Percentiles rank a stretch among this genome's conserved stretches.
These are phyloP conservation scores for Aselliscus stoliczkanus DNA, from an alignment of 2,797 vertebrate species.

Conservation along the genomic window DNA sequence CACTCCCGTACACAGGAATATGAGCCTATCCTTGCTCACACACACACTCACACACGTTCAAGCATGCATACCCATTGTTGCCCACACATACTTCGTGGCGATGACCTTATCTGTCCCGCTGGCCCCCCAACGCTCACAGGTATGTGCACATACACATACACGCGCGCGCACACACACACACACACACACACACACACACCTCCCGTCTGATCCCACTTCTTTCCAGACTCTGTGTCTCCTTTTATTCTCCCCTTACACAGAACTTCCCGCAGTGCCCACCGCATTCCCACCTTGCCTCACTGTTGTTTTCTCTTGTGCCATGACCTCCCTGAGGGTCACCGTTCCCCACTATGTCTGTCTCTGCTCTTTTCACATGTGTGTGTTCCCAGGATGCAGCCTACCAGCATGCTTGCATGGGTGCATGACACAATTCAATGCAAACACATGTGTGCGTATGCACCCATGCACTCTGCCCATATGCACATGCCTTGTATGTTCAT, in stretches of 20 bases:
- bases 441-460: rapidly evolving
- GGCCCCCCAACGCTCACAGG: not conserved
- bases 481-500: rapidly evolving
- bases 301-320: not conserved
- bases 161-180: not conserved
- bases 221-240: too few species aligned
- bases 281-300: not conserved
- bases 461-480: rapidly evolving
- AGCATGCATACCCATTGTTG: too few species aligned
- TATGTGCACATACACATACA: rapidly evolving
- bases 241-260: not conserved
- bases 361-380: not conserved
- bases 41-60: not conserved
- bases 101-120: not conserved
- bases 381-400: rapidly evolving
- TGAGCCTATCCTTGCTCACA: not conserved
- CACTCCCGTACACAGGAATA: not conserved
- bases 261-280: not conserved
- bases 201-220: not conserved
- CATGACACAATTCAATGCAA: not conserved
- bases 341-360: not conserved
- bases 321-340: not conserved
- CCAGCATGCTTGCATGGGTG: not conserved
- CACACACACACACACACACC: not conserved
- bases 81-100: not conserved